Evolutionary conservation across 2,888 invertebrate genomes (phyloP), one percentile per base, ranked within the genome.

Genomic region (Drosophila neonasuta): DNA sequence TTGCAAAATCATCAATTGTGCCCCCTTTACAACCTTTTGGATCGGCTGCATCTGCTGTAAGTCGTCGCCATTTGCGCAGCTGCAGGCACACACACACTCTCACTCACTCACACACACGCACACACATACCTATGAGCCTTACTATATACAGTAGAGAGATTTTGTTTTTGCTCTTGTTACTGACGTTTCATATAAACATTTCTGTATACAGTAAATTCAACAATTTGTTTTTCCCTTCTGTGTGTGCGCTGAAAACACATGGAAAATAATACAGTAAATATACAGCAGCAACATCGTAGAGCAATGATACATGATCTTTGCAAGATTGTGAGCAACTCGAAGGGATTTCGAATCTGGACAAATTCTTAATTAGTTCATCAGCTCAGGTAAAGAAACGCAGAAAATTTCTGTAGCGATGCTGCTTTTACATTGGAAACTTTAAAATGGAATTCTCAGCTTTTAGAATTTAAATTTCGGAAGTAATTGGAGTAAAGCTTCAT

Each of bases 41-140:
- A 44, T 44, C 55, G 10, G 74, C 56, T 70, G 78, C 86, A 77
- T 67, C 71, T 80, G 80, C 68, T 83, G 76, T 81, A 84, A 86
- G 79, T 81, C 81, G 86, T 84, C 81, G 86, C 81, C 86, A 86
- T 79, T 78, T 76, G 71, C 76, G 81, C 81, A 81, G 81, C 86
- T 80, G 80, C 79, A 75, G 68, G 44, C 32, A 57, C 49, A 57
- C 17, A 10, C 54, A 58, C 44, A 44, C 56, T 36, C 41, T 11
- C 9, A 41, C 13, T 13, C 46, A 20, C 68, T 29, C 36, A 24
- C 24, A 62, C 9, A 36, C 29, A 55, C 51, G 29, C 29, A 62
- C 34, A 54, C 7, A 61, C 4, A 39, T 36, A 49, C 24, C 5
- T 17, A 24, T 20, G 45, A 41, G 32, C 10, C 32, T 2, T 20